Evolutionary conservation across 2,113 vertebrate genomes (phyloP).

Genomic region (Megaceryle torquata): DNA sequence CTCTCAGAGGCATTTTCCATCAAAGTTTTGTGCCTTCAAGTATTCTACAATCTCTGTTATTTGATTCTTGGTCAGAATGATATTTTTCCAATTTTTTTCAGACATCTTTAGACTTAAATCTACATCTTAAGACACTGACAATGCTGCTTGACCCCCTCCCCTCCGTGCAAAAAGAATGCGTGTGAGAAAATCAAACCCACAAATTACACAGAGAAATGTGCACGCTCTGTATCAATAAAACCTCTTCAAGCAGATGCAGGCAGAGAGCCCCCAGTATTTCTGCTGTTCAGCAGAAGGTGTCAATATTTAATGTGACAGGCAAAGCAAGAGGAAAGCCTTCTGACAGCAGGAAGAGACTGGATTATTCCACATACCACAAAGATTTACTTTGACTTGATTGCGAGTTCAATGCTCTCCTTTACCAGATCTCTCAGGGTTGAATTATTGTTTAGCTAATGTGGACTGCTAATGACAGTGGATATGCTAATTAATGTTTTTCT

Average conservation of each 20-base stretch:
- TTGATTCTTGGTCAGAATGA: neutral
- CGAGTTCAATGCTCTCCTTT: neutral
- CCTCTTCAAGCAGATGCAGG: neutral
- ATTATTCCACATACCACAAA: neutral
- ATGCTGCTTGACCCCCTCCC: neutral
- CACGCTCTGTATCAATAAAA: neutral
- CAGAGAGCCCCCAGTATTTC: neutral
- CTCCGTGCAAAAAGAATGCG: neutral
- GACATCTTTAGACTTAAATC: neutral
- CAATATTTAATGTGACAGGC: slow-evolving; percentile 4
- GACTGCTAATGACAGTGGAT: neutral
- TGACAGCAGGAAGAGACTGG: neutral
- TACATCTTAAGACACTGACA: neutral
- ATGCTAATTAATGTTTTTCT: neutral
- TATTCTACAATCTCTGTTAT: neutral
- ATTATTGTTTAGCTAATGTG: neutral
- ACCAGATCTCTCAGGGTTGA: neutral
- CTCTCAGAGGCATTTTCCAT: neutral
- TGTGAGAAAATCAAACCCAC: neutral
- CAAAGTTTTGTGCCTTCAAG: neutral
- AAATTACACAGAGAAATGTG: neutral
- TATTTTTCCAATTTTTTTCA: neutral
- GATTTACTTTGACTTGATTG: neutral
- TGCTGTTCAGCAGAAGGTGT: neutral
- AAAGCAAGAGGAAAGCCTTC: neutral